Base-by-base conservation (phyloP, 2,888 invertebrate species). In the Phrixothrix hirtus region DNA sequence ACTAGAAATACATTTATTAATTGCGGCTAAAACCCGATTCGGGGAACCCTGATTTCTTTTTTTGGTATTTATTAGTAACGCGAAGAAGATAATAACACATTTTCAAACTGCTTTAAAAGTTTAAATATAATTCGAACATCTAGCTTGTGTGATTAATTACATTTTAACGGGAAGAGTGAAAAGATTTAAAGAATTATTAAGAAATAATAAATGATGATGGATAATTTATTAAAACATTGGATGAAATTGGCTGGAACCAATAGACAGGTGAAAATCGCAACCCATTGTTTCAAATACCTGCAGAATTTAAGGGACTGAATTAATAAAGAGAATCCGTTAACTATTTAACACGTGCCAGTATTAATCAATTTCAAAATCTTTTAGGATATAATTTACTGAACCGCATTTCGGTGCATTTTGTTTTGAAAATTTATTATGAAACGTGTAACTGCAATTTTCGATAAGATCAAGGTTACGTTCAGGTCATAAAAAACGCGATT, bases 231-330 rank as follows among this genome's bases (percentile, higher is more conserved):
- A 15, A 34, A 34, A 16, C 14, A 13, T 36, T 14, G 17, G 17
- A 36, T 36, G 25, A 36, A 43, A 42, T 49, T 29, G 26, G 15
- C 30, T 37, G 17, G 30, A 56, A 55, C 60, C 57, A 45, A 55
- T 52, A 50, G 63, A 63, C 62, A 63, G 65, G 62, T 63, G 65
- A 63, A 61, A 63, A 60, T 63, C 59, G 60, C 59, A 34, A 51
- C 32, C 58, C 41, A 51, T 58, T 51, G 59, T 55, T 45, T 51
- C 42, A 42, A 42, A 31, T 55, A 52, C 46, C 48, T 56, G 48
- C 27, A 14, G 34, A 31, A 39, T 44, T 43, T 30, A 32, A 42
- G 29, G 31, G 36, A 30, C 29, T 21, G 52, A 46, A 42, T 52
- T 46, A 52, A 41, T 32, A 36, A 42, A n/a, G 34, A 43, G 38